Percentiles rank a stretch among this genome's conserved stretches.
Conservation (phyloP, 1,140 invertebrate species). For the Caenorhabditis inopinata region DNA sequence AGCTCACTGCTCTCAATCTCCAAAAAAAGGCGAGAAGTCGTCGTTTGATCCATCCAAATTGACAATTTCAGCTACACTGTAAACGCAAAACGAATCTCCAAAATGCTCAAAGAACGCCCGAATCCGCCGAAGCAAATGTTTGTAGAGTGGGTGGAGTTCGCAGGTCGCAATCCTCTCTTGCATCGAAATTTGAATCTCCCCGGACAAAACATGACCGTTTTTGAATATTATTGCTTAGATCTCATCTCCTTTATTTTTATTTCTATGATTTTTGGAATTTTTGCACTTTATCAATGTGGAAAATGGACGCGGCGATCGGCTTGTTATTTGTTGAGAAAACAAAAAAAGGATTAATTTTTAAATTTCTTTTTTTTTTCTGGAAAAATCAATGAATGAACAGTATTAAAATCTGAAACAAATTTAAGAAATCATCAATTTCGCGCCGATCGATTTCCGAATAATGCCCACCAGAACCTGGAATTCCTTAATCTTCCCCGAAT, state of each 20-base stretch:
- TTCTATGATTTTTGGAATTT: background rate
- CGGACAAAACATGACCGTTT: background rate
- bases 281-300: background rate
- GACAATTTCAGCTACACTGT: background rate
- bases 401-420: background rate
- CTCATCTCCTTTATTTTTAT: background rate
- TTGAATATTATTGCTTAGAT: slow-evolving; percentile 10
- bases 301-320: too few relatives aligned
- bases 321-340: background rate
- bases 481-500: background rate
- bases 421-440: background rate
- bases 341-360: background rate
- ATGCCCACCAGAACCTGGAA: background rate
- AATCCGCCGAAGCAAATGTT: background rate
- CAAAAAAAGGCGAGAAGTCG: too few relatives aligned
- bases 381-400: background rate
- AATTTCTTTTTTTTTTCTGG: slow-evolving; percentile 21
- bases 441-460: background rate
- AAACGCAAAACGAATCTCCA: background rate
- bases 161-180: background rate
- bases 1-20: too few relatives aligned
- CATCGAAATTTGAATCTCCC: background rate
- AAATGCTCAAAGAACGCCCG: background rate
- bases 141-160: background rate
- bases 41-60: too few relatives aligned